These are phyloP conservation scores for Agelastica alni DNA, from an alignment of 2,888 invertebrate genomes.

Conservation along the genomic window DNA sequence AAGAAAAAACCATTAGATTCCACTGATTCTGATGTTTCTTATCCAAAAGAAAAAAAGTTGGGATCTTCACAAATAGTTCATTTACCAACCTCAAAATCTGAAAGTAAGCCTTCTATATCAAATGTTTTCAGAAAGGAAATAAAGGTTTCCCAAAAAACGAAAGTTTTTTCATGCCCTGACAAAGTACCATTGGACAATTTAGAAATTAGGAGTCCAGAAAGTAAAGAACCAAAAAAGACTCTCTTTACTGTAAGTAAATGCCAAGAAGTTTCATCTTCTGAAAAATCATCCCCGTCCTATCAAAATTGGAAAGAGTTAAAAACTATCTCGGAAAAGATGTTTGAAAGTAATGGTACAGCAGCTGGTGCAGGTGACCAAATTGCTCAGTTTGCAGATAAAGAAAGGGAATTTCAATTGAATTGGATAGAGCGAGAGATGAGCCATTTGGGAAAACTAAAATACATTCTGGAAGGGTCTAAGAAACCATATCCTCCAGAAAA, in stretches of 20 bases:
- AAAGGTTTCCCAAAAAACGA: constrained; percentile 18
- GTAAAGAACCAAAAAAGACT: constrained; percentile 25
- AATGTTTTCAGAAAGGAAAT: constrained; percentile 16
- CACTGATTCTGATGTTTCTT: not conserved
- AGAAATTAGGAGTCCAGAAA: constrained; percentile 3
- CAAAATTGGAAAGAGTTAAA: constrained; percentile 57
- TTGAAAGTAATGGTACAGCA: constrained; percentile 45
- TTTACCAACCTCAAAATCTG: no score
- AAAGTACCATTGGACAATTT: not conserved
- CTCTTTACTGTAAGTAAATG: constrained; percentile 29
- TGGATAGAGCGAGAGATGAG: constrained; percentile 65
- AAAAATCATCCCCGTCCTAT: constrained; percentile 27
- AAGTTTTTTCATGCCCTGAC: not conserved
- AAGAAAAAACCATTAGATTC: not conserved
- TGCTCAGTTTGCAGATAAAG: constrained; percentile 57
- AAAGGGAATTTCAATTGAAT: constrained; percentile 60
- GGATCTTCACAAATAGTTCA: no score
- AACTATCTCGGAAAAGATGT: constrained; percentile 58
- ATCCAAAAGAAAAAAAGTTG: not conserved
- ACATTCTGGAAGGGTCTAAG: constrained; percentile 47
- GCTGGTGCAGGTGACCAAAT: constrained; percentile 42
- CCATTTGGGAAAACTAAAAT: constrained; percentile 61
- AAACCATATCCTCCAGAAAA: constrained; percentile 8
- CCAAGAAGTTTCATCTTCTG: not conserved
- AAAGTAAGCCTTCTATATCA: constrained; percentile 1